Conservation (phyloP, 2,888 invertebrate genomes). For the Adelphocoris suturalis region DNA sequence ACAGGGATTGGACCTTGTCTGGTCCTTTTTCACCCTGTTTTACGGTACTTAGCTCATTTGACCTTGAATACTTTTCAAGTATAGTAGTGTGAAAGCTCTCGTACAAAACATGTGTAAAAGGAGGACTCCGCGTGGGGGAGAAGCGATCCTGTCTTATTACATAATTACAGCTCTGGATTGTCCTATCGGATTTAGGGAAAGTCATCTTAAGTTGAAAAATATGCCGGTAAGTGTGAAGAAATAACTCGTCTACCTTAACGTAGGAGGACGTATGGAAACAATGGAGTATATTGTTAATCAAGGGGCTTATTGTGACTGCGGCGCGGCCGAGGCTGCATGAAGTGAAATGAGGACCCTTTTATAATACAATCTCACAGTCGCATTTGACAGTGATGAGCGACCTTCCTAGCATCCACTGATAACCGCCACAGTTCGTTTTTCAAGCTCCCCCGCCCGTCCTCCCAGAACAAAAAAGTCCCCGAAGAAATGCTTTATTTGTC, state of each 20-base stretch:
- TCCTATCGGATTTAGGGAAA: too few relatives aligned
- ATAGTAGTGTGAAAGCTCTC: too few relatives aligned
- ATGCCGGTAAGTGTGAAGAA: too few relatives aligned
- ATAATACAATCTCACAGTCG: background rate
- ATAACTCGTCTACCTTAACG: background rate
- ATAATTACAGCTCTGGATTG: too few relatives aligned
- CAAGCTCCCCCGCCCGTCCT: background rate
- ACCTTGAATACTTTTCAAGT: too few relatives aligned
- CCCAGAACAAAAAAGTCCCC: background rate
- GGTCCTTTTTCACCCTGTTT: too few relatives aligned
- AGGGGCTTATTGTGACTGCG: constrained; percentile 14
- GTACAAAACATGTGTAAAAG: too few relatives aligned
- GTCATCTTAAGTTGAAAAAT: too few relatives aligned
- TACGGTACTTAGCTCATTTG: too few relatives aligned
- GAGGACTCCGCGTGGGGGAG: too few relatives aligned
- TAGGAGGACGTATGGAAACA: background rate
- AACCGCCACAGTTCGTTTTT: constrained; percentile 28
- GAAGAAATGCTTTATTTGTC: constrained; percentile 19
- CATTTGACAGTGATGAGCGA: constrained; percentile 2
- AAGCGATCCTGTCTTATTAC: too few relatives aligned
- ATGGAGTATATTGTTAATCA: constrained; percentile 17
- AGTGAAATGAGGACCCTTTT: constrained; percentile 31
- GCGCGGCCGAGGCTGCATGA: background rate
- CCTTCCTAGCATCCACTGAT: background rate
- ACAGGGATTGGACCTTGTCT: too few relatives aligned